Evolutionary conservation across 2,113 vertebrate genomes (phyloP).

Genomic region (Stegastes partitus): DNA sequence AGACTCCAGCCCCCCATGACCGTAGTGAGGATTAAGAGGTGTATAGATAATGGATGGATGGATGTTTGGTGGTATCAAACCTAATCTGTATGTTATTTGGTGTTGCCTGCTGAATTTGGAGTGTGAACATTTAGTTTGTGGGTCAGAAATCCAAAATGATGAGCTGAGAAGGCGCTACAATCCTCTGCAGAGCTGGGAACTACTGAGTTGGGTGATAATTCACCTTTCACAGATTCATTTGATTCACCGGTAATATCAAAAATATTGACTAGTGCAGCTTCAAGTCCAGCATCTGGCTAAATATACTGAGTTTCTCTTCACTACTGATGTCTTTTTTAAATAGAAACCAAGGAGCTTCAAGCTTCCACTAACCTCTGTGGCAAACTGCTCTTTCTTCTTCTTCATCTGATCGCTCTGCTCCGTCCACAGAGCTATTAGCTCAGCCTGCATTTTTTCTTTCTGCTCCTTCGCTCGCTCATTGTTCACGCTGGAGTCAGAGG

Average conservation of each 20-base stretch:
- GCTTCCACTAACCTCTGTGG: constrained; percentile 85
- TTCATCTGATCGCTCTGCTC: constrained; percentile 85
- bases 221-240: neutral
- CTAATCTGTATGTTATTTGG: too few species aligned
- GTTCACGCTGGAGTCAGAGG: constrained; percentile 17
- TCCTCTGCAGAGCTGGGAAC: neutral
- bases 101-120: too few species aligned
- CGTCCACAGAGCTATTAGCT: constrained; percentile 84
- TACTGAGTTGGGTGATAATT: neutral
- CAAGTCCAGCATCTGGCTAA: too few species aligned
- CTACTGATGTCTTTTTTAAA: neutral
- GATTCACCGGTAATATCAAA: neutral
- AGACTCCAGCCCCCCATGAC: too few species aligned
- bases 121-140: neutral
- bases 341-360: neutral
- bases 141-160: constrained; percentile 2
- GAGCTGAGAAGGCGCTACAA: neutral
- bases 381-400: constrained; percentile 91
- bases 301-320: neutral
- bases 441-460: constrained; percentile 87
- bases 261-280: too few species aligned
- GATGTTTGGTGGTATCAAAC: too few species aligned
- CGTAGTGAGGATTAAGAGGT: too few species aligned
- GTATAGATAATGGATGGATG: too few species aligned
- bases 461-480: constrained; percentile 81